Evolutionary conservation across 1,140 invertebrate genomes (phyloP).

Genomic region (Macrosteles quadrilineatus): DNA sequence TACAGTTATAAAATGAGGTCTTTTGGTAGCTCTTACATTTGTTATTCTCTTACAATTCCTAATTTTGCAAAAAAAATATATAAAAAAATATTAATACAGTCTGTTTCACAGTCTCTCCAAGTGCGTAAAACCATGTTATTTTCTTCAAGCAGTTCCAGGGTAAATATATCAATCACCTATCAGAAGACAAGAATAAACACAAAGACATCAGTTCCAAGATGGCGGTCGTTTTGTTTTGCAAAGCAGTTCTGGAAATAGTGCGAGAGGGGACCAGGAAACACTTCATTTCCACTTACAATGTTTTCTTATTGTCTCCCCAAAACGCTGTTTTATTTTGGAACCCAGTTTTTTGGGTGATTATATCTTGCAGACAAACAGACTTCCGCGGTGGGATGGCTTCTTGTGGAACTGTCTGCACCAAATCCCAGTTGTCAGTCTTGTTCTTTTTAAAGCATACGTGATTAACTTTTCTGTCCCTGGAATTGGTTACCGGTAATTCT

Average conservation of each 20-base stretch:
- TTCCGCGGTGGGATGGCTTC: no score
- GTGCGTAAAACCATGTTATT: no score
- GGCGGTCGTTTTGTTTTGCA: constrained; percentile 23
- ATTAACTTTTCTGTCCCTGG: no score
- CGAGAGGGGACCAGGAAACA: constrained; percentile 13
- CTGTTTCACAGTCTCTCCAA: neutral
- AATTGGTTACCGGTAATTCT: no score
- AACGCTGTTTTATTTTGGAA: constrained; percentile 21
- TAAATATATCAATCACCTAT: neutral
- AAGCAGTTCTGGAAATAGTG: constrained; percentile 22
- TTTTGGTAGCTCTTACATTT: no score
- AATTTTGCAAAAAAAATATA: no score
- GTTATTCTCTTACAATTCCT: no score
- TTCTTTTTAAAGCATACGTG: no score
- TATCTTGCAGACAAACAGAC: neutral
- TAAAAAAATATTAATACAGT: neutral
- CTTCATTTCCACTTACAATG: constrained; percentile 26
- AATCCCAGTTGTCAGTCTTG: no score
- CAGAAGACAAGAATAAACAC: constrained; percentile 21
- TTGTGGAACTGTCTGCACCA: no score
- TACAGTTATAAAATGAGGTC: no score
- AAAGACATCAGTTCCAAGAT: constrained; percentile 11
- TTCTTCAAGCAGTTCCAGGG: no score
- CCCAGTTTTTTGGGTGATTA: constrained; percentile 4
- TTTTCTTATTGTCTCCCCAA: constrained; percentile 29